phyloP scores from a whole-genome alignment of 2,888 invertebrate species.

The Agonopterix alstromeriana region DNA sequence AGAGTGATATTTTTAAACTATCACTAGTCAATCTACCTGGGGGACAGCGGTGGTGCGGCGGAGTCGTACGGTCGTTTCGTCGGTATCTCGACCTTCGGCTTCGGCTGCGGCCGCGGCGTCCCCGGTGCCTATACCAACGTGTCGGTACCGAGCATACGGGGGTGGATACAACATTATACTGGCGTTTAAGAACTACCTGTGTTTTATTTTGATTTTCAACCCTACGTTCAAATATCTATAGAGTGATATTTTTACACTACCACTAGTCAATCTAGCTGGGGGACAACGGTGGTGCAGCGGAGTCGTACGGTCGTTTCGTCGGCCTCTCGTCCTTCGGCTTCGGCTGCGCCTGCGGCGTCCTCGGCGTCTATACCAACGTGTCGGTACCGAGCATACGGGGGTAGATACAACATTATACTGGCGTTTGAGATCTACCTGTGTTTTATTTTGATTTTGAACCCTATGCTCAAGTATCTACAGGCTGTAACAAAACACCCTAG shows the following conservation, averaged over 20 bases:
- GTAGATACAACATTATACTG: conserved; percentile 31
- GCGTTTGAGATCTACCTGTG: not conserved
- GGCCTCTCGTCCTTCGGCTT: conserved; percentile 55
- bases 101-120: conserved; percentile 46
- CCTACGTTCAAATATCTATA: no score
- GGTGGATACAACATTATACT: conserved; percentile 31
- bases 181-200: not conserved
- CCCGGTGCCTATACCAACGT: conserved; percentile 54
- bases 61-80: conserved; percentile 34
- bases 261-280: conserved; percentile 31
- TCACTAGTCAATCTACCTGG: conserved; percentile 26
- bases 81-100: conserved; percentile 57
- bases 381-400: conserved; percentile 25
- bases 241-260: no score
- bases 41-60: conserved; percentile 53
- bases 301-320: conserved; percentile 33
- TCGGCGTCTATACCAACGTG: conserved; percentile 51
- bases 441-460: not conserved
- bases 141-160: conserved; percentile 25
- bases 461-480: no score
- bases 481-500: no score
- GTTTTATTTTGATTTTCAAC: not conserved
- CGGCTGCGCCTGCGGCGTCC: conserved; percentile 49
- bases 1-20: no score
- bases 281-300: conserved; percentile 51